Evolutionary conservation across 2,797 vertebrate species (phyloP), one percentile per base, ranked within the genome.

Genomic region (Enteromius thamalakanensis): DNA sequence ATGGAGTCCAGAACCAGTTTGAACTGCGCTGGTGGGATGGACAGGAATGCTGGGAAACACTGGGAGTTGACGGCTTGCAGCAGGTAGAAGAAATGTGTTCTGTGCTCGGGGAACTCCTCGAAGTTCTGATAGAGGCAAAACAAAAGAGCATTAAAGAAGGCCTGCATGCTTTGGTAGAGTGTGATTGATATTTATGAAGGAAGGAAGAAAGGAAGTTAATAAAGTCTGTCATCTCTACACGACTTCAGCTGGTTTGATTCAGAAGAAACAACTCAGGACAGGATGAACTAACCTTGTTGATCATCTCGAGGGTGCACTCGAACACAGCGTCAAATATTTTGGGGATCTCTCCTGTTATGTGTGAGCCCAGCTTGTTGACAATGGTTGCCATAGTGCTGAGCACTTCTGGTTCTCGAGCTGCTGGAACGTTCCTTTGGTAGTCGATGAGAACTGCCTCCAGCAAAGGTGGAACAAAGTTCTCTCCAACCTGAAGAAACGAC

Each of bases 1-100:
- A 99, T 99, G 87, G 98, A 99, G 94, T 99, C 98, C 93, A 99
- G 93, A 89, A 99, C 97, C 87, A 99, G 95, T 87, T 99, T 99
- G 91, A 99, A 99, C 91, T 99, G 98, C 86, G 97, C 97, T 0
- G 98, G 97, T 55, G 98, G 97, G 93, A 99, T 99, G 90, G 97
- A 96, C 87, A 99, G 94, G 94, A 99, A 99, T 10, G 98, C 98
- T 68, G 98, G 97, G 92, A 99, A 99, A 92, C 98, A 99, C 86
- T 99, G 97, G 42, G 98, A 99, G 95, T 98, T 99, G 85, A 98
- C 98, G 70, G 98, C 98, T 92, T 99, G 98, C 64, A 99, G 95
- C 49, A 99, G 92, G 92, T 99, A 96, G 94, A 99, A 99, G 92
- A 99, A 99, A 91, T 99, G 97, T 53, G 98, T 99, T 94, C 98